Conservation (phyloP, 64 coral and sea anemone species). For the Pocillopora damicornis region DNA sequence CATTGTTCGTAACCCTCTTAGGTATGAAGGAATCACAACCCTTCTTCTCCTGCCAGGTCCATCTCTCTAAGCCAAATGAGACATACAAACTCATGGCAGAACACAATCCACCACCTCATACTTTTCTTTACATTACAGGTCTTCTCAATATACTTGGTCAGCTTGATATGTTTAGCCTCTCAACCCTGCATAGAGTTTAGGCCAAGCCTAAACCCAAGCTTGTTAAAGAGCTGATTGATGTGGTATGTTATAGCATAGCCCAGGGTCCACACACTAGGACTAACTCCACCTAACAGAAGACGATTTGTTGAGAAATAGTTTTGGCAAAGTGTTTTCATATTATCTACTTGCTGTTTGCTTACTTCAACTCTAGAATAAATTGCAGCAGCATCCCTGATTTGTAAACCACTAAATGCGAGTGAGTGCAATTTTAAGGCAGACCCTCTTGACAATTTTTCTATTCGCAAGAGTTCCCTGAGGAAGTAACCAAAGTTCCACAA, state of each 20-base stretch:
- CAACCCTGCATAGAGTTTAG: slow-evolving; percentile 40
- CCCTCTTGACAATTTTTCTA: slow-evolving; percentile 20
- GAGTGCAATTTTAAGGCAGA: slow-evolving; percentile 22
- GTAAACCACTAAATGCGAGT: slow-evolving; percentile 15
- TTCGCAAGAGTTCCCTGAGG: background rate
- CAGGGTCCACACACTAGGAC: slow-evolving; percentile 37
- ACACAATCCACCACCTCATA: slow-evolving; percentile 53
- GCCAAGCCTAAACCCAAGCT: slow-evolving; percentile 26
- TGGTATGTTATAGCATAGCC: slow-evolving; percentile 24
- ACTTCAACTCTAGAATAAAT: slow-evolving; percentile 42
- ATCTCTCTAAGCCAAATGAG: slow-evolving; percentile 37
- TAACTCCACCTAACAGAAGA: slow-evolving; percentile 23
- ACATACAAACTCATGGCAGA: slow-evolving; percentile 47
- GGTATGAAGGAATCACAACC: slow-evolving; percentile 32
- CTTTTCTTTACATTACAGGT: slow-evolving; percentile 29
- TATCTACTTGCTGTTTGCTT: slow-evolving; percentile 1
- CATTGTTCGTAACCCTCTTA: slow-evolving; percentile 6
- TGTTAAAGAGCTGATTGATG: slow-evolving; percentile 18
- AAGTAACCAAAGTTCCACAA: slow-evolving; percentile 35
- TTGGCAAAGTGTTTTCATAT: slow-evolving; percentile 26
- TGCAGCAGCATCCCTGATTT: slow-evolving; percentile 46
- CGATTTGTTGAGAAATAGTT: slow-evolving; percentile 12
- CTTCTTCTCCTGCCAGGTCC: slow-evolving; percentile 21
- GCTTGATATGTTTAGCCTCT: slow-evolving; percentile 42
- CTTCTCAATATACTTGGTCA: slow-evolving; percentile 33